These are phyloP conservation scores for Ammodytes marinus DNA, from an alignment of 2,113 vertebrate species.

Conservation along the genomic window DNA sequence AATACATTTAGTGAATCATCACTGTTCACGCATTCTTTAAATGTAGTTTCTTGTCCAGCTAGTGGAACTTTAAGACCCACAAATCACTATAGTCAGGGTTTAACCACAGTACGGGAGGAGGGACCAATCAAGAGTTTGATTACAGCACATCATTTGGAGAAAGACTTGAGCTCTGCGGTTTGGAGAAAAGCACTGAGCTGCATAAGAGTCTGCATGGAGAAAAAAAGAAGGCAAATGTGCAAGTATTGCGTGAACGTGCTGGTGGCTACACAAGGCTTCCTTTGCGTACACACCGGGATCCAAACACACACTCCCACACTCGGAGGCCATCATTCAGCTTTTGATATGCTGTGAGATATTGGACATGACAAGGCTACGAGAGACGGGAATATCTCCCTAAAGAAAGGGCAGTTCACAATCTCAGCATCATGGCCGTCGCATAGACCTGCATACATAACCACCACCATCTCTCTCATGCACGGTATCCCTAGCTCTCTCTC, in stretches of 20 bases:
- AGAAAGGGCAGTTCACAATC: constrained; percentile 42
- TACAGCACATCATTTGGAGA: constrained; percentile 49
- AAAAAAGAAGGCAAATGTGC: constrained; percentile 31
- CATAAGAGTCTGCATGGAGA: constrained; percentile 29
- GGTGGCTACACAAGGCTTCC: constrained; percentile 50
- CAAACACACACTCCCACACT: constrained; percentile 33
- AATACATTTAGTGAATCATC: not conserved
- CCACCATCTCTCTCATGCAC: not conserved
- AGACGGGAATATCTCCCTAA: constrained; percentile 17
- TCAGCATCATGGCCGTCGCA: constrained; percentile 41
- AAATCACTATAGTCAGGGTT: constrained; percentile 21
- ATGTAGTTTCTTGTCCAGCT: not conserved
- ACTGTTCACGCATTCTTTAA: not conserved
- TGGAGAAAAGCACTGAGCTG: constrained; percentile 26
- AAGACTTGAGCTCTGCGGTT: constrained; percentile 31
- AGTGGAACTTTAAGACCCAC: constrained; percentile 27
- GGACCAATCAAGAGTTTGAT: constrained; percentile 40
- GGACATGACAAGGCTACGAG: constrained; percentile 48
- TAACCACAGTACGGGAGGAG: constrained; percentile 27
- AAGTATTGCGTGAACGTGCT: constrained; percentile 20
- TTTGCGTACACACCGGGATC: not conserved
- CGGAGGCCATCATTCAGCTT: constrained; percentile 24
- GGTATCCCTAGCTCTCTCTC: not conserved
- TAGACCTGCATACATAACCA: constrained; percentile 49
- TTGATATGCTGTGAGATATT: constrained; percentile 39